Percentiles rank a stretch among this genome's conserved stretches.
Conservation (phyloP, 2,797 vertebrate genomes). For the Synaphobranchus kaupii region DNA sequence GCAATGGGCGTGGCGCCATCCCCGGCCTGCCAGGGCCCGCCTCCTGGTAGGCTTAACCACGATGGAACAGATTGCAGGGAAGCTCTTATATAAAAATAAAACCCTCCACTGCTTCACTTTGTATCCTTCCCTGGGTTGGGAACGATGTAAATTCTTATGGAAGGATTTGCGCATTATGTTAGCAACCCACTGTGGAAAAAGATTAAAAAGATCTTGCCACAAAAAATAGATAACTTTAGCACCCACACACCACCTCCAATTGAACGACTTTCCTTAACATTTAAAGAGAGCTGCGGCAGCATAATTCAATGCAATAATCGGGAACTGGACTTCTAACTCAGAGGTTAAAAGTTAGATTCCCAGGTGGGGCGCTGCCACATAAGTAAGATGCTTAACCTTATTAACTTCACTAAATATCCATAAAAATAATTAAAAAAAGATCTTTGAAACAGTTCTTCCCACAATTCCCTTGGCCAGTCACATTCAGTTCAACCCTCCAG, state of each 20-base stretch:
- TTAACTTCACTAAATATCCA: too few species aligned
- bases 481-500: background rate
- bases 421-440: too few species aligned
- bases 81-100: background rate
- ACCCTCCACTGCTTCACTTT: background rate
- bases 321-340: too few species aligned
- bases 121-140: background rate
- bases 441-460: background rate
- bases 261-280: background rate
- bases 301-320: too few species aligned
- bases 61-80: background rate
- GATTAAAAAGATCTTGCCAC: background rate
- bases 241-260: constrained; percentile 1
- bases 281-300: background rate
- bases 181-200: background rate
- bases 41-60: background rate
- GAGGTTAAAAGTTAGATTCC: too few species aligned
- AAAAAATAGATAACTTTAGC: background rate
- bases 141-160: background rate
- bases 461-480: background rate
- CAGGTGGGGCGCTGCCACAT: too few species aligned
- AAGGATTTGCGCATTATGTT: background rate
- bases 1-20: background rate
- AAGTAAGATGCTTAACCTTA: too few species aligned
- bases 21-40: background rate